These are phyloP conservation scores for Acromyrmex echinatior DNA, from an alignment of 1,140 invertebrate genomes.

Conservation along the genomic window DNA sequence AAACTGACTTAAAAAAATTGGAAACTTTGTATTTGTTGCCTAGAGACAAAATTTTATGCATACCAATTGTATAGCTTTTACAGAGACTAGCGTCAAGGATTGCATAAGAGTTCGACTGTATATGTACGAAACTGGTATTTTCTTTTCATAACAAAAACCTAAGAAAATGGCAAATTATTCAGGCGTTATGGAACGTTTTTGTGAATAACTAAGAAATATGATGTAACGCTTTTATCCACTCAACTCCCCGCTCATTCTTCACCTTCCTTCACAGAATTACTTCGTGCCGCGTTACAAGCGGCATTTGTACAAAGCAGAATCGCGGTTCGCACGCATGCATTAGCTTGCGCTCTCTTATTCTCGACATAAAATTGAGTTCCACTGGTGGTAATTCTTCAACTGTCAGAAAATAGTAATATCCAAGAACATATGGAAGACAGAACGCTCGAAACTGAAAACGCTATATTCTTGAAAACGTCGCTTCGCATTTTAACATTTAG, in stretches of 20 bases:
- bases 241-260: slow-evolving; percentile 7
- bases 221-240: slow-evolving; percentile 22
- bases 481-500: not conserved
- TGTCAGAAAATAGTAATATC: slow-evolving; percentile 27
- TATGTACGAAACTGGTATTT: not conserved
- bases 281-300: not conserved
- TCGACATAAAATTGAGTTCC: slow-evolving; percentile 47
- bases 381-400: slow-evolving; percentile 49
- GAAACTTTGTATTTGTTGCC: not conserved
- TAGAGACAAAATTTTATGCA: not conserved
- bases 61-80: not conserved
- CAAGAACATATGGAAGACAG: not conserved
- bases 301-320: slow-evolving; percentile 49
- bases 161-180: slow-evolving; percentile 16
- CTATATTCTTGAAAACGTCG: slow-evolving; percentile 8
- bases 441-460: not conserved
- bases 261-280: not conserved
- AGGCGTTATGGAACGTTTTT: slow-evolving; percentile 26
- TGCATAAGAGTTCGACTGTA: not conserved
- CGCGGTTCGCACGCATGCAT: slow-evolving; percentile 31
- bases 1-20: not conserved
- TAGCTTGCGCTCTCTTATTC: not conserved
- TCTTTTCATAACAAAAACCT: not conserved
- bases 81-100: not conserved
- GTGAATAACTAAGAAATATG: slow-evolving; percentile 41